Evolutionary conservation across 2,113 vertebrate species (phyloP), one percentile per base, ranked within the genome.

Genomic region (Nematolebias whitei): DNA sequence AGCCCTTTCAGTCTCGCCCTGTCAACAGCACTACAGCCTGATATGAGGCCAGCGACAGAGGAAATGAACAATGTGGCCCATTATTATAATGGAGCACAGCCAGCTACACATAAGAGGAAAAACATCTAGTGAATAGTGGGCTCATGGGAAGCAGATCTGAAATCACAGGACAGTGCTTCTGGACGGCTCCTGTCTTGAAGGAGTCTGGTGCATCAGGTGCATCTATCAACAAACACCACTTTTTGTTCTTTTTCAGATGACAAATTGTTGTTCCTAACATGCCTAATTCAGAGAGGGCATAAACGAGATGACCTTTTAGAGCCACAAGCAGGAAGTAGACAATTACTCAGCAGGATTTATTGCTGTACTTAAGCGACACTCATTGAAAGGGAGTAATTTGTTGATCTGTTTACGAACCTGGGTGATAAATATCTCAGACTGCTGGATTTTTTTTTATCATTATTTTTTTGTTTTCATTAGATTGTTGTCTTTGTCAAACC

Each of bases 91-190:
- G 66, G 75, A 78, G 52, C 68, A 53, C 50, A 67, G 67, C 58
- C 20, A 0, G 71, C 61, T 26, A n/a, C 72, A 62, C 68, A 79
- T 53, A 67, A 79, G 76, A 68, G 73, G 62, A 26, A 79, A 79
- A 60, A 80, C 67, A 69, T 69, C 78, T 38, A 57, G 60, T 82
- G 63, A 76, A 43, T 64, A 76, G 48, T 64, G 39, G 71, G 63
- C 77, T 80, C 70, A 49, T 38, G 73, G 77, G 74, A 88, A 88
- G 85, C 81, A 68, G 79, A 75, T 80, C 51, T 70, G 49, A 62
- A 55, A 54, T 78, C 64, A 47, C 54, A 70, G 61, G 70, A 58
- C 32, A 4, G 48, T 60, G 58, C n/a, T 58, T 74, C 22, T 58
- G 56, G 22, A 26, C 22, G 9, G 20, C 35, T 65, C 2, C 9